Evolutionary conservation across 2,888 invertebrate species (phyloP), one percentile per base, ranked within the genome.

Genomic region (Hypomecis punctinalis): DNA sequence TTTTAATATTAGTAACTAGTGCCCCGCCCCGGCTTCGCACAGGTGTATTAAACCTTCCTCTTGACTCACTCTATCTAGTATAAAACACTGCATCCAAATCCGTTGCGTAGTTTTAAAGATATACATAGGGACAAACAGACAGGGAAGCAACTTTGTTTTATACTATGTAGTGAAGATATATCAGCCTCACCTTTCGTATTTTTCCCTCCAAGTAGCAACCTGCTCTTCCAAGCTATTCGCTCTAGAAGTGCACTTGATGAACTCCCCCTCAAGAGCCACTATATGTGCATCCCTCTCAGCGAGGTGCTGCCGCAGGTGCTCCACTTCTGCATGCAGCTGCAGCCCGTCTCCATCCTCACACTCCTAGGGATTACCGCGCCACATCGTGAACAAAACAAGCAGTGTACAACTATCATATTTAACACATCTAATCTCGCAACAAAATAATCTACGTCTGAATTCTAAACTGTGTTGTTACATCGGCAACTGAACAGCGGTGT

Each of bases 141-240:
- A 23, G 1, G n/a, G n/a, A n/a, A n/a, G n/a, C 37, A 37, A 9
- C 39, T 9, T 8, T 8, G 6, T 3, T 39, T 39, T 8, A 39
- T 8, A 39, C 0, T 5, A 39, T 6, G 7, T 39, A 39, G 7
- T 39, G 5, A 43, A 11, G 5, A 11, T 11, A n/a, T 39, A 46
- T 23, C 23, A 10, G 10, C 0, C 66, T 67, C 66, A 84, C 97
- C 97, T 95, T 85, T 97, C 97, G 93, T 98, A 98, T 93, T 98
- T 98, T 83, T 98, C 98, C 84, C 97, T 96, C 96, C 98, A 98
- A 75, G 97, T 96, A 57, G 95, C 90, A 61, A 98, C 91, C 85
- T 98, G 97, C 73, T 98, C 98, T 78, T 96, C 96, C 61, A 97
- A 93, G 65, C 97, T 96, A 37, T 95, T 95, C 80, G 96, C 94